phyloP scores from a whole-genome alignment of 1,140 invertebrate species.

The Aphelenchoides avenae region DNA sequence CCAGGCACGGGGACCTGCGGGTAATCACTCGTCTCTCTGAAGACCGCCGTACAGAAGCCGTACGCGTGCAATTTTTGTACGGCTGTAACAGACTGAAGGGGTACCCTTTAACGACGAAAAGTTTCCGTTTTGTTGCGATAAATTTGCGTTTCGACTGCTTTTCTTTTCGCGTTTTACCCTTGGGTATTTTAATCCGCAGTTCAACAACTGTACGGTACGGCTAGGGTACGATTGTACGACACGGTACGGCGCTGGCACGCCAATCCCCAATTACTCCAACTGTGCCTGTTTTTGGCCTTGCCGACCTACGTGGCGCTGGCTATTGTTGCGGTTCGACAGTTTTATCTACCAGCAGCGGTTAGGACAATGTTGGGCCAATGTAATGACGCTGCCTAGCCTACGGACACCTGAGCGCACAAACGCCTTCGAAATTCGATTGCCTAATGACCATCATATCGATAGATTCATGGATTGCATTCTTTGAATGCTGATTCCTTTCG shows the following conservation, averaged over 20 bases:
- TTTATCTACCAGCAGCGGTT: not conserved
- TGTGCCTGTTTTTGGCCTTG: constrained; percentile 9
- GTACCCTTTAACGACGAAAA: not conserved
- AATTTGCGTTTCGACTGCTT: not conserved
- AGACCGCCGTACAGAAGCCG: not conserved
- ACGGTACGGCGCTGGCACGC: not conserved
- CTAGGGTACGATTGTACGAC: not conserved
- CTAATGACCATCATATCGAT: constrained; percentile 1
- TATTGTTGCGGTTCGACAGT: not conserved
- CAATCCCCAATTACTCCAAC: not conserved
- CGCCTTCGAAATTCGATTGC: not conserved
- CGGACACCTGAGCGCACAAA: constrained; percentile 2
- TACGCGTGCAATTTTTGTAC: not conserved
- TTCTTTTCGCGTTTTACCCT: not conserved
- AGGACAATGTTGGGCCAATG: constrained; percentile 3
- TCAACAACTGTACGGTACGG: not conserved
- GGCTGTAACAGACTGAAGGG: not conserved
- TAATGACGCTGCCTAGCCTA: constrained; percentile 6
- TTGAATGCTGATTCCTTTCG: constrained; percentile 5
- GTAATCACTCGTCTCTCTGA: not conserved
- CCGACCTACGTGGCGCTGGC: too few relatives aligned
- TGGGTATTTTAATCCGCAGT: too few relatives aligned
- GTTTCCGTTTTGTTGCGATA: not conserved
- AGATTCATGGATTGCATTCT: not conserved
- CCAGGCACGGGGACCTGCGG: not conserved